Base-by-base conservation (phyloP, 92 coral and sea anemone species). In the Zoanthus sociatus region DNA sequence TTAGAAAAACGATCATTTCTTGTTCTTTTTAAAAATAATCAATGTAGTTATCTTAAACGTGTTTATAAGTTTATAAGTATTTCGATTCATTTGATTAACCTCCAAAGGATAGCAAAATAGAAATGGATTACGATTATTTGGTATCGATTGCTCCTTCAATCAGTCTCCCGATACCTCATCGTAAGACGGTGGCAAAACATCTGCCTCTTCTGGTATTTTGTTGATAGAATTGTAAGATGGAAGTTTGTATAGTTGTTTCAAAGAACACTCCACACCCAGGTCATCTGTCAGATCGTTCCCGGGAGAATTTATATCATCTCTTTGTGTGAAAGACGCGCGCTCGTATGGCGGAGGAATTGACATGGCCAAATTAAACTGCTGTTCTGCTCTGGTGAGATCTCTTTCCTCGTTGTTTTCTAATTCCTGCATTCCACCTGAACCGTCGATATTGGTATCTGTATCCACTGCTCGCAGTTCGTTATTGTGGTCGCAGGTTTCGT, bases 151-250 rank as follows among this genome's bases (percentile, higher is more conserved):
- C 14, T 14, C 17, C 0, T 37, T 21, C 20, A 64, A 46, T 81
- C 26, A 81, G 51, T 81, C 85, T 50, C 66, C 85, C 14, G 66
- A 21, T 5, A 16, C 85, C 47, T 81, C 85, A 14, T 13, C 63
- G n/a, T 81, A 81, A 46, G 85, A 81, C 13, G 85, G 85, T 1
- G 85, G 85, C 12, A 81, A 81, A 47, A 31, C 11, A 26, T 46
- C 85, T 7, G 1, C 47, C 58, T 79, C 84, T 64, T 66, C 74
- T 66, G 85, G 1, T 48, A 81, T 64, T 81, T 81, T 81, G 75
- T 81, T 64, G 60, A 81, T 47, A 26, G 85, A 81, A 48, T 81
- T 81, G 46, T 81, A 81, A 54, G 85, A 81, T n/a, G 85, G 85
- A 9, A 81, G 75, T 50, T 81, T 81, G 75, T 66, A 81, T 3